Percentiles rank a stretch among this genome's conserved stretches.
These are phyloP conservation scores for Chamaea fasciata DNA, from an alignment of 2,113 vertebrate species.

Conservation along the genomic window DNA sequence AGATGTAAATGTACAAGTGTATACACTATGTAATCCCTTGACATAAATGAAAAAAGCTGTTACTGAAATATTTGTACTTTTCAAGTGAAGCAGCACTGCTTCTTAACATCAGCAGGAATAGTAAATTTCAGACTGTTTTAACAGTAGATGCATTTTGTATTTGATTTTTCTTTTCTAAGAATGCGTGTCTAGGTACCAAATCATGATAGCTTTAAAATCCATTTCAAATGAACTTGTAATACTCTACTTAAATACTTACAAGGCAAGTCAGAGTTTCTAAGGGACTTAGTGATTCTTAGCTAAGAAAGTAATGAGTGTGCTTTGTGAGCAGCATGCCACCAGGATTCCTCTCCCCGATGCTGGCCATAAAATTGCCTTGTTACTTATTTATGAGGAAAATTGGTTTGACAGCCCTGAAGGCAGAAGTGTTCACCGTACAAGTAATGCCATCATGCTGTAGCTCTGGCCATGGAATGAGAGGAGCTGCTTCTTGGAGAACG, in stretches of 20 bases:
- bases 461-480: background rate
- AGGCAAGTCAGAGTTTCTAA: background rate
- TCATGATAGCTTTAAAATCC: background rate
- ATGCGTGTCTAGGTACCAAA: background rate
- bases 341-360: background rate
- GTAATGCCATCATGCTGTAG: accelerated
- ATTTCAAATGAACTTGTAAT: background rate
- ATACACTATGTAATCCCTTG: background rate
- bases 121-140: background rate
- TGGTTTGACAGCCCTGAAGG: background rate
- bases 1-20: background rate
- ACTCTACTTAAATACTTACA: background rate
- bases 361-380: background rate
- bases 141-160: background rate
- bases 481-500: background rate
- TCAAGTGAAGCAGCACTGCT: background rate
- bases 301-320: background rate
- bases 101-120: background rate
- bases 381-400: background rate
- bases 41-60: background rate
- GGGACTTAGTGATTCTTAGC: background rate
- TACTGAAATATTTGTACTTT: background rate
- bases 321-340: accelerated
- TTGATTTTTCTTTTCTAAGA: background rate
- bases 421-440: background rate